Conservation (phyloP, 2,113 vertebrate species). For the Thunnus maccoyii region DNA sequence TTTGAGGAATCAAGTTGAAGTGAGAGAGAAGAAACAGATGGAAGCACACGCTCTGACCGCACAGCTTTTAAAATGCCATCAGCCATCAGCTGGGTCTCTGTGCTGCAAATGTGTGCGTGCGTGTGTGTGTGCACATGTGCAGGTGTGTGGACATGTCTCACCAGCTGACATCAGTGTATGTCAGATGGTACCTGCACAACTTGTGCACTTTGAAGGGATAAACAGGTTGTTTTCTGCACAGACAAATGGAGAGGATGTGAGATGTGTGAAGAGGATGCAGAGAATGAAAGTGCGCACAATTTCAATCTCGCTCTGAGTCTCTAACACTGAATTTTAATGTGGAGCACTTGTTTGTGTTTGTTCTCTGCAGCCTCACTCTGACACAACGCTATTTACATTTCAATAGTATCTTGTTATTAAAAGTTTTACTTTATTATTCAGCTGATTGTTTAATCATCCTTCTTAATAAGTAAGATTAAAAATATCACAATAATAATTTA, state of each 20-base stretch:
- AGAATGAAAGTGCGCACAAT: not conserved
- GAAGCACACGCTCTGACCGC: not conserved
- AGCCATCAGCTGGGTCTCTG: not conserved
- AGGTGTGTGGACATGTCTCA: not conserved
- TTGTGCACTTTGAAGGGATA: not conserved
- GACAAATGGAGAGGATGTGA: constrained; percentile 12
- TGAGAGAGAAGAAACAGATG: not conserved
- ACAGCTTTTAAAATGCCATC: constrained; percentile 7
- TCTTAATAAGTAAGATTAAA: too few relatives aligned
- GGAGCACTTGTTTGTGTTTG: too few relatives aligned
- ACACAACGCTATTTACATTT: too few relatives aligned
- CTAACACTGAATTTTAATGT: not conserved
- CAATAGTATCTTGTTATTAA: not conserved
- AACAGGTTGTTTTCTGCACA: not conserved
- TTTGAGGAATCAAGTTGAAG: not conserved
- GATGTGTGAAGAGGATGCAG: not conserved
- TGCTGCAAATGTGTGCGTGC: not conserved
- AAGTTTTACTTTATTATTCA: not conserved
- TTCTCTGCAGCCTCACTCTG: too few relatives aligned
- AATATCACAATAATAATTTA: too few relatives aligned
- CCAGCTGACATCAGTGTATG: not conserved
- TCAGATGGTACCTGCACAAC: constrained; percentile 11
- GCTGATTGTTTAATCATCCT: too few relatives aligned
- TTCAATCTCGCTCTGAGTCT: not conserved
- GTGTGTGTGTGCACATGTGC: not conserved